Evolutionary conservation across 2,888 invertebrate species (phyloP).

Genomic region (Euplexia lucipara): DNA sequence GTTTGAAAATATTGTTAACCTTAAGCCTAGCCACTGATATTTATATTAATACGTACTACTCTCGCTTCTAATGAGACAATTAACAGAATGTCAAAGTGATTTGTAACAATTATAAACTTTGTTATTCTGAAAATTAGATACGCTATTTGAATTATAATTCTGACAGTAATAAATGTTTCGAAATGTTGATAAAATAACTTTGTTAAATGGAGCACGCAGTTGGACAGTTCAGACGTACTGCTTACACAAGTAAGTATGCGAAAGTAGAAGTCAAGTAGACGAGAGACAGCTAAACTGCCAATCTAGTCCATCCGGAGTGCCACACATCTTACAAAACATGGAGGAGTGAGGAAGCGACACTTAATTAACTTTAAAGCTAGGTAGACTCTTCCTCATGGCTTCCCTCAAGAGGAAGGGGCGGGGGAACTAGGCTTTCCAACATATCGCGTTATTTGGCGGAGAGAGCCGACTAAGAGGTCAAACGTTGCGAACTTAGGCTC

Average conservation of each 20-base stretch:
- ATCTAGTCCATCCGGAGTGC: slow-evolving; percentile 72
- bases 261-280: slow-evolving; percentile 66
- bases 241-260: slow-evolving; percentile 63
- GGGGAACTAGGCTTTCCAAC: slow-evolving; percentile 69
- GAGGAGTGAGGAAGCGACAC: slow-evolving; percentile 72
- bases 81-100: slow-evolving; percentile 38
- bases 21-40: slow-evolving; percentile 4
- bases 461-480: slow-evolving; percentile 76
- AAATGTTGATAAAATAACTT: slow-evolving; percentile 49
- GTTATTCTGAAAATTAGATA: slow-evolving; percentile 36
- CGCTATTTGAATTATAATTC: slow-evolving; percentile 32
- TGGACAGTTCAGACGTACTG: slow-evolving; percentile 53
- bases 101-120: slow-evolving; percentile 47
- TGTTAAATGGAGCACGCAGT: slow-evolving; percentile 32
- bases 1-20: not conserved
- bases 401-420: slow-evolving; percentile 47
- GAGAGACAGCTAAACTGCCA: slow-evolving; percentile 71
- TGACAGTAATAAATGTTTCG: slow-evolving; percentile 44
- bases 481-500: slow-evolving; percentile 75
- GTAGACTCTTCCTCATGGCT: slow-evolving; percentile 75
- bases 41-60: not conserved
- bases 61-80: slow-evolving; percentile 16
- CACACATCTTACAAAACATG: slow-evolving; percentile 78
- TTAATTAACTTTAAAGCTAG: slow-evolving; percentile 87
- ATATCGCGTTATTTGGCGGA: slow-evolving; percentile 77